Evolutionary conservation across 2,113 vertebrate species (phyloP), one percentile per base, ranked within the genome.

Genomic region (Callopanchax toddi): DNA sequence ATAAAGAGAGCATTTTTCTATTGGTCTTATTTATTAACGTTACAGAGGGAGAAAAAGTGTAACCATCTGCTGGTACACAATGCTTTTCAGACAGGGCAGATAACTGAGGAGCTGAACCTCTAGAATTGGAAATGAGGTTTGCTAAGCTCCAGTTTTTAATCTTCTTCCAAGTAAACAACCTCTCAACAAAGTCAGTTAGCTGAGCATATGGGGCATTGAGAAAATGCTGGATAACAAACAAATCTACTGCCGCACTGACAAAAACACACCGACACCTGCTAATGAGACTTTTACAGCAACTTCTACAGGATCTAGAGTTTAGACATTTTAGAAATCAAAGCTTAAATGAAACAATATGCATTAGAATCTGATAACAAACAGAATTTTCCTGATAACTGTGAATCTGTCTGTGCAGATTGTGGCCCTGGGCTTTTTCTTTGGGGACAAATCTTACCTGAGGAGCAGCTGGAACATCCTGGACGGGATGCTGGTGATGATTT

Each of bases 401-500:
- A 22, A 17, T 51, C 36, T 45, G 50, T 65, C 76, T 79, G 2
- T 85, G 32, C 91, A 99, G 97, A 95, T 99, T 81, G 96, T 94
- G 62, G 96, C 97, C 0, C 49, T 98, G 71, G 97, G 97, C 75
- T 93, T 94, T 87, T 99, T 94, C 81, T 96, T 97, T 7, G 97
- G 97, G 43, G 90, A 96, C 58, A 94, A 95, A 74, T 88, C 94
- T 0, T 99, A 99, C 87, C 91, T 99, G 87, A 95, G 94, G 72
- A 99, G 97, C 92, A 98, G 94, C 87, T 99, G 97, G 97, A 99
- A 99, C 5, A 48, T 99, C 59, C 93, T 99, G 69, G 97, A 99
- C 8, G 97, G 97, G 49, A 93, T 98, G 87, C 82, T 99, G 81
- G 97, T 98, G 85, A 92, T 98, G 89, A 98, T 99, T 86, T 99